Evolutionary conservation across 2,888 invertebrate genomes (phyloP).

Genomic region (Acanthosoma haemorrhoidale): DNA sequence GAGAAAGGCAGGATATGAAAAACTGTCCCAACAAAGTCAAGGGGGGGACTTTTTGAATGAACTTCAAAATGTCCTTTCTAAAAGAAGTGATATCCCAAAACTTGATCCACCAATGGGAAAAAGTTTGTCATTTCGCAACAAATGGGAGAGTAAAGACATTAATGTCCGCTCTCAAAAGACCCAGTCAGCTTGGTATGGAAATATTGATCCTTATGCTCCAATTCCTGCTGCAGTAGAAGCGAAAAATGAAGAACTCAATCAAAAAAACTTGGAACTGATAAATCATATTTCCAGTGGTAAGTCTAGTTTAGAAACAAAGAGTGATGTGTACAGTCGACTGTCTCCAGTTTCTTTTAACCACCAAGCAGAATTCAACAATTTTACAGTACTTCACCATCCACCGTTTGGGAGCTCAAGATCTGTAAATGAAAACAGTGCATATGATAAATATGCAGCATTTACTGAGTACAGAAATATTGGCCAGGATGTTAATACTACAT

Average conservation of each 20-base stretch:
- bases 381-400: neutral
- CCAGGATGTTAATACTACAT: neutral
- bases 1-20: neutral
- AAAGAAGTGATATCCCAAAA: neutral
- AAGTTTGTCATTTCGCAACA: conserved; percentile 45
- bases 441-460: conserved; percentile 18
- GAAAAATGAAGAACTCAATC: neutral
- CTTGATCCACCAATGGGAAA: conserved; percentile 45
- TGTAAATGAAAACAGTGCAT: neutral
- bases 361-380: neutral
- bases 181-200: conserved; percentile 30
- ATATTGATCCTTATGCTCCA: conserved; percentile 20
- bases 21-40: neutral
- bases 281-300: neutral
- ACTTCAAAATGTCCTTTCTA: conserved; percentile 1
- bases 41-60: neutral
- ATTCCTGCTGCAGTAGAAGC: neutral
- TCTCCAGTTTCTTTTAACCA: neutral
- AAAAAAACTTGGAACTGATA: conserved; percentile 21
- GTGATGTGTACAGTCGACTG: neutral
- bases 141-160: conserved; percentile 32
- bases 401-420: neutral
- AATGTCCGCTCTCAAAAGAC: conserved; percentile 20
- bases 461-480: conserved; percentile 12
- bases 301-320: neutral